These are phyloP conservation scores for Stomatorhinus walkeri DNA, from an alignment of 2,797 vertebrate species.

Conservation along the genomic window DNA sequence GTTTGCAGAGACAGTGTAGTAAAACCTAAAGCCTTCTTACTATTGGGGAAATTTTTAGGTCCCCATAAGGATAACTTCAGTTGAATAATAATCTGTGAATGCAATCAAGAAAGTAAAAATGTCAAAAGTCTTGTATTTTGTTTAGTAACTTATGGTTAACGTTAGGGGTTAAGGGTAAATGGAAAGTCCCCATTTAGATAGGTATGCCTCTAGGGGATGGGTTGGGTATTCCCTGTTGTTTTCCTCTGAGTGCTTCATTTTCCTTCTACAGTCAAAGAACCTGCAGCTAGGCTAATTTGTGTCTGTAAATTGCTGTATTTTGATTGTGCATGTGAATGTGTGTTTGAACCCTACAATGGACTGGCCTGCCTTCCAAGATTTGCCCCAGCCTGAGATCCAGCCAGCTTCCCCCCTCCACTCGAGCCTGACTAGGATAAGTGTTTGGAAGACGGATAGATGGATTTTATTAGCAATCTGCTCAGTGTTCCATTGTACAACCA, in stretches of 20 bases:
- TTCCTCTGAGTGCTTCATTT: not conserved
- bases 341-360: not conserved
- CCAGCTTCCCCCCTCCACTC: not conserved
- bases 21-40: not conserved
- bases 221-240: not conserved
- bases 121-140: not conserved
- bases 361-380: not conserved
- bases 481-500: not conserved
- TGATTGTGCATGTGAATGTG: not conserved
- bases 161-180: not conserved
- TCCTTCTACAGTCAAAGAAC: not conserved
- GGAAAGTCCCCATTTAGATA: not conserved
- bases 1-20: not conserved
- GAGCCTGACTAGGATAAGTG: not conserved
- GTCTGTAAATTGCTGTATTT: not conserved
- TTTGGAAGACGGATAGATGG: conserved; percentile 1
- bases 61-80: not conserved
- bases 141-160: not conserved
- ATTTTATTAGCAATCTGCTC: not conserved
- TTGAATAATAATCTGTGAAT: not conserved
- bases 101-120: not conserved
- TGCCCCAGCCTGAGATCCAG: not conserved
- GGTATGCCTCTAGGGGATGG: not conserved
- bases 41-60: not conserved
- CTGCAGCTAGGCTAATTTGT: not conserved